Percentiles rank a stretch among this genome's conserved stretches.
These are phyloP conservation scores for Uropetala carovei DNA, from an alignment of 2,888 invertebrate genomes.

Conservation along the genomic window DNA sequence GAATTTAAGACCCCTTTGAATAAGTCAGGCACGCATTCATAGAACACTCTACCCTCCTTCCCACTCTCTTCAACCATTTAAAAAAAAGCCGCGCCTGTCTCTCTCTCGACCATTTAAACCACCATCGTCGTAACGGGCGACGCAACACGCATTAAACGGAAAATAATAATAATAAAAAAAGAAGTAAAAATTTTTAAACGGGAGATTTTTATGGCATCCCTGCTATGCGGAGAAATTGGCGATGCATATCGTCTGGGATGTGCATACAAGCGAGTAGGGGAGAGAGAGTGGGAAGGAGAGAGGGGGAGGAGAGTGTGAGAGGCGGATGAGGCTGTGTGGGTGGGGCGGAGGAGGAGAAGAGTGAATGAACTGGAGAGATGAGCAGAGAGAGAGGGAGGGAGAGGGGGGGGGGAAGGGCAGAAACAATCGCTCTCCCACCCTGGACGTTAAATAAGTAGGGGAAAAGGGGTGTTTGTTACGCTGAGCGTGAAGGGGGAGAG, in stretches of 20 bases:
- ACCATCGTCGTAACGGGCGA: neutral
- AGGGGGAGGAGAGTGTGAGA: neutral
- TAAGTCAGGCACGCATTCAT: too few species aligned
- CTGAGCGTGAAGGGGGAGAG: neutral
- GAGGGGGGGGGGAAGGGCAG: too few species aligned
- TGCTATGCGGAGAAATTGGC: slow-evolving; percentile 17
- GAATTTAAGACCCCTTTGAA: too few species aligned
- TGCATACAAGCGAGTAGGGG: neutral
- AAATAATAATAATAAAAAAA: neutral
- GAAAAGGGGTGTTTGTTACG: neutral
- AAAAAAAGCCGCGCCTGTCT: too few species aligned
- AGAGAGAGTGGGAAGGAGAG: neutral
- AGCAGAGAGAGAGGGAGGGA: neutral
- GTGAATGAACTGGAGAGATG: neutral
- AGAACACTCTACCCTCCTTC: too few species aligned
- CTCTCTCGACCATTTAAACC: neutral
- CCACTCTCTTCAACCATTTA: too few species aligned
- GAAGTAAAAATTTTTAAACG: neutral
- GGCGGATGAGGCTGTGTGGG: neutral
- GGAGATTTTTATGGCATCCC: slow-evolving; percentile 3
- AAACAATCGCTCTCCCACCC: neutral
- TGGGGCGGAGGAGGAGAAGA: neutral
- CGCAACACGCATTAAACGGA: neutral
- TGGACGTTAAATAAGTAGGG: neutral
- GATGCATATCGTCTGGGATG: neutral